Evolutionary conservation across 2,888 invertebrate species (phyloP), one percentile per base, ranked within the genome.

Genomic region (Leptothorax acervorum): DNA sequence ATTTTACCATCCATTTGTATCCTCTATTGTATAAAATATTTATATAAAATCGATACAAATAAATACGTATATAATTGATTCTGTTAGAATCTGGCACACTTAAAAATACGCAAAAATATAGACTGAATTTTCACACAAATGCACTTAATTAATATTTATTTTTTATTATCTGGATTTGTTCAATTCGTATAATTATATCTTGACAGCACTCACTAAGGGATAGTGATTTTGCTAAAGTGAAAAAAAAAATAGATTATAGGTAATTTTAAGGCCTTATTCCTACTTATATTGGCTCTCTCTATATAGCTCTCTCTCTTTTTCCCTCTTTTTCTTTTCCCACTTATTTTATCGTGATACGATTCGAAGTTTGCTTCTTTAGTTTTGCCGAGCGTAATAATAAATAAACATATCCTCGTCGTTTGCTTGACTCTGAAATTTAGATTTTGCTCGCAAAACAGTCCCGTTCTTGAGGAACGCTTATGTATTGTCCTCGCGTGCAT

Each of bases 401-500:
- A 60, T 42, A 81, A 81, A 62, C 48, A n/a, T 39, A 39, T 73
- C 79, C 68, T n/a, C 45, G 4, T 28, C 23, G 57, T 60, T 79
- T 70, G 35, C 73, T 60, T 18, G 35, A 18, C 5, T 60, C 39
- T 81, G 55, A 73, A 81, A 73, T 73, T 73, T 48, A 81, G 48
- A 81, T 73, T 60, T 81, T 18, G 39, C 12, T 35, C 23, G 57
- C 12, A 11, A 78, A 78, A 71, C 23, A 53, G 35, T 42, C 1
- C 35, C 3, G 18, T 23, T 53, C 48, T 71, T 23, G 48, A 60
- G 2, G 15, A 28, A 31, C 28, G 4, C 78, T 11, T 53, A 51
- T 55, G 45, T 62, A 75, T 81, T 31, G 73, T 15, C 57, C 51
- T 65, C 57, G 66, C 71, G 82, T 78, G 82, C 73, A 82, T 81